phyloP scores from a whole-genome alignment of 2,113 vertebrate genomes.

The Rallus limicola region DNA sequence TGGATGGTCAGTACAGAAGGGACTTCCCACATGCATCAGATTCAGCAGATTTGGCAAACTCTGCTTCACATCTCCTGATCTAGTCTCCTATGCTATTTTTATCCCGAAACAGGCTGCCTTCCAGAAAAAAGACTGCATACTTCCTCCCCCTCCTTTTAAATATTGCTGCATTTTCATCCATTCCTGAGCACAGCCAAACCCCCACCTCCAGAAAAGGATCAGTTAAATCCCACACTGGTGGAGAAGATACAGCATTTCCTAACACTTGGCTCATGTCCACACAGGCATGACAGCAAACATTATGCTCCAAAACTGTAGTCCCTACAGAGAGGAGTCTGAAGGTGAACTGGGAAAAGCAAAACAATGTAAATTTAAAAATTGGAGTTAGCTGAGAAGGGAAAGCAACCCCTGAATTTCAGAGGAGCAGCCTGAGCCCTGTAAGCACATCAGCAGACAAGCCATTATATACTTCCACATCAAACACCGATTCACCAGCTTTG shows the following conservation, averaged over 20 bases:
- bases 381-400: neutral
- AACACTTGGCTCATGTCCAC: neutral
- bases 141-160: neutral
- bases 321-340: neutral
- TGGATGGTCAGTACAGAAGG: neutral
- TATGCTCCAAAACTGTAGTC: neutral
- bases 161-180: neutral
- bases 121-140: neutral
- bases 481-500: slow-evolving; percentile 26
- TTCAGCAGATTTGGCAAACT: neutral
- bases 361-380: neutral
- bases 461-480: neutral
- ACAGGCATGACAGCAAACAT: neutral
- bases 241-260: neutral
- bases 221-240: neutral
- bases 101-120: neutral
- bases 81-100: neutral
- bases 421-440: neutral
- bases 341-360: neutral
- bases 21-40: rapidly evolving
- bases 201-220: neutral
- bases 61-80: neutral
- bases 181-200: neutral
- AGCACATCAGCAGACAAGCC: neutral
- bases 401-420: neutral